These are phyloP conservation scores for Lethocerus indicus DNA, from an alignment of 1,140 invertebrate species.

Conservation along the genomic window DNA sequence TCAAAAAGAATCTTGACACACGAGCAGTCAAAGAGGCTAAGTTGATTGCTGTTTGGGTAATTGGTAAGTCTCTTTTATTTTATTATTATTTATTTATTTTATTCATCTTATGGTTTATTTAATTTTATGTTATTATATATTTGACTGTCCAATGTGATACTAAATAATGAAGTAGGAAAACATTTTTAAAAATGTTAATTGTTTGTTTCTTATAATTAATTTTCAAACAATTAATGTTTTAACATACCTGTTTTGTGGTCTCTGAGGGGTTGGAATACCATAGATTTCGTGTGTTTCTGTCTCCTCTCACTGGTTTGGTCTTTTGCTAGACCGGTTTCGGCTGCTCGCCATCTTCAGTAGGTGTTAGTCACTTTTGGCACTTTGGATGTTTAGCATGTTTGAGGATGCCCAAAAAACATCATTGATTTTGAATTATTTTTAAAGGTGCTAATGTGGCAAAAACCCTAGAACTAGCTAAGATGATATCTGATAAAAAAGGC, in stretches of 20 bases:
- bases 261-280: too few species aligned
- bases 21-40: constrained; percentile 8
- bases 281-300: too few species aligned
- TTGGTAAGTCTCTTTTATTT: constrained; percentile 8
- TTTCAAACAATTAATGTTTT: too few species aligned
- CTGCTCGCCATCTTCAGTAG: too few species aligned
- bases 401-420: background rate
- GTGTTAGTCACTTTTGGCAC: too few species aligned
- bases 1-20: constrained; percentile 14
- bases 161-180: too few species aligned
- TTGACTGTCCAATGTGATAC: too few species aligned
- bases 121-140: background rate
- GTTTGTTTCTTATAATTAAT: too few species aligned
- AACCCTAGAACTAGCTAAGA: constrained; percentile 4
- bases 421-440: background rate
- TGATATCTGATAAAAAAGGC: constrained; percentile 6
- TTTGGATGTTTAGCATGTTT: constrained; percentile 1
- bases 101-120: background rate
- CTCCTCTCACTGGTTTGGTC: too few species aligned
- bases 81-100: background rate
- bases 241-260: too few species aligned
- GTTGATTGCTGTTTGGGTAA: constrained; percentile 13
- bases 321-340: too few species aligned
- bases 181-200: too few species aligned
- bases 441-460: constrained; percentile 6